phyloP scores from a whole-genome alignment of 2,797 vertebrate genomes.

The Coccyzus lansbergi region DNA sequence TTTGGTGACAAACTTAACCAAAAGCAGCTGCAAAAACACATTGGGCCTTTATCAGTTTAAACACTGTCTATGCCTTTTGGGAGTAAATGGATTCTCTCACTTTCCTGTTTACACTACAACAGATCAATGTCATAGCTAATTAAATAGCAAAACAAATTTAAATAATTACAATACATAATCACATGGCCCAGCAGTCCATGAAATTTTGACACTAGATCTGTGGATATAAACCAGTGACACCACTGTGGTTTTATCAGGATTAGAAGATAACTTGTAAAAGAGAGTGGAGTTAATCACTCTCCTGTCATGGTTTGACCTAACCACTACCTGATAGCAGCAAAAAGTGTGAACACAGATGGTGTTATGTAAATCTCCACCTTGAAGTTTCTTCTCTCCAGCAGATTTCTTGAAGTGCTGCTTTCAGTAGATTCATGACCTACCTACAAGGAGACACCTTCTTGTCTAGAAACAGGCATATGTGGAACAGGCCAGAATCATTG shows the following conservation, averaged over 20 bases:
- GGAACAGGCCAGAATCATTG: not conserved
- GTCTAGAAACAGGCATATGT: fast-evolving
- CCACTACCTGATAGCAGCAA: not conserved
- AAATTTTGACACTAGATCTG: not conserved
- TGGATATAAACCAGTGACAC: not conserved
- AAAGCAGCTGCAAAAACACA: not conserved
- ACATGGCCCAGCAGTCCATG: not conserved
- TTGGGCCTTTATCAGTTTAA: not conserved
- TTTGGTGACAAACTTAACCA: constrained; percentile 2
- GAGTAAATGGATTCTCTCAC: not conserved
- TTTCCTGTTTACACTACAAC: not conserved
- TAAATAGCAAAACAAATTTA: not conserved
- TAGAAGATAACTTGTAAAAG: not conserved
- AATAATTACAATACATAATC: not conserved
- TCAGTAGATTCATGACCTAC: not conserved
- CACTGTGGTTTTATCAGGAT: not conserved
- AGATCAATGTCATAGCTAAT: not conserved
- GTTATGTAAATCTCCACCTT: not conserved
- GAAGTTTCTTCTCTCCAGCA: not conserved
- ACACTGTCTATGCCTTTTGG: not conserved
- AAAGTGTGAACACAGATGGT: not conserved
- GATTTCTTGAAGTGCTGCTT: not conserved
- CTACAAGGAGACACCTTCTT: not conserved
- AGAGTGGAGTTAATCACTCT: not conserved
- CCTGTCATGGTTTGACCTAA: not conserved